Conservation (phyloP, 2,113 vertebrate species). For the Pterocles orientalis region DNA sequence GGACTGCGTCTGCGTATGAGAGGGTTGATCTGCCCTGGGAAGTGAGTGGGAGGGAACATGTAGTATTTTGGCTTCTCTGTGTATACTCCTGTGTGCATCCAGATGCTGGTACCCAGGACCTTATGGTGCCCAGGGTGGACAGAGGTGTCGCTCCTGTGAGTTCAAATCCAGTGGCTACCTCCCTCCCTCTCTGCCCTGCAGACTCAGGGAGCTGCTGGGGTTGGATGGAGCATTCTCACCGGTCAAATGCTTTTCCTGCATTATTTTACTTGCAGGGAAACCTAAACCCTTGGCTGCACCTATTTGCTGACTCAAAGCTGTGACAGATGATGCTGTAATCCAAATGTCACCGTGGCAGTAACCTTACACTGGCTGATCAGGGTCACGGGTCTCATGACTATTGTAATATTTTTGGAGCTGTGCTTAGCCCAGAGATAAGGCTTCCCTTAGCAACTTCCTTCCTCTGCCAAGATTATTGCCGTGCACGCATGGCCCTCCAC, state of each 20-base stretch:
- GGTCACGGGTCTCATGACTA: background rate
- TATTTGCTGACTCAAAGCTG: conserved; percentile 7
- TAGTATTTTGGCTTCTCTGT: background rate
- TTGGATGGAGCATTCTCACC: accelerated
- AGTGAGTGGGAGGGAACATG: conserved; percentile 26
- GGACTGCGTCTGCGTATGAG: background rate
- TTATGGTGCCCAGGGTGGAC: background rate
- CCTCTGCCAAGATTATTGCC: background rate
- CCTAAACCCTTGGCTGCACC: background rate
- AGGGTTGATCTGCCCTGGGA: conserved; percentile 2
- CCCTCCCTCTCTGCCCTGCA: background rate
- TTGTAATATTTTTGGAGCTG: conserved; percentile 45
- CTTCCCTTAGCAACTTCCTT: background rate
- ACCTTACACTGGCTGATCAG: background rate
- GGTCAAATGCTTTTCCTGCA: background rate
- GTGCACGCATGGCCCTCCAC: accelerated
- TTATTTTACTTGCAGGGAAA: conserved; percentile 29
- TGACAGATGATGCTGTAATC: conserved; percentile 17
- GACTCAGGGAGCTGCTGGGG: background rate
- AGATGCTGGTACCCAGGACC: background rate
- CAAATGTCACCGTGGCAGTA: conserved; percentile 63
- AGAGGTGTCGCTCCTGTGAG: accelerated
- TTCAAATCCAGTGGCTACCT: background rate
- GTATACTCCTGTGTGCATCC: accelerated
- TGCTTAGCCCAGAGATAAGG: background rate